Base-by-base conservation (phyloP, 1,140 invertebrate species). In the Brachionus rotundiformis region DNA sequence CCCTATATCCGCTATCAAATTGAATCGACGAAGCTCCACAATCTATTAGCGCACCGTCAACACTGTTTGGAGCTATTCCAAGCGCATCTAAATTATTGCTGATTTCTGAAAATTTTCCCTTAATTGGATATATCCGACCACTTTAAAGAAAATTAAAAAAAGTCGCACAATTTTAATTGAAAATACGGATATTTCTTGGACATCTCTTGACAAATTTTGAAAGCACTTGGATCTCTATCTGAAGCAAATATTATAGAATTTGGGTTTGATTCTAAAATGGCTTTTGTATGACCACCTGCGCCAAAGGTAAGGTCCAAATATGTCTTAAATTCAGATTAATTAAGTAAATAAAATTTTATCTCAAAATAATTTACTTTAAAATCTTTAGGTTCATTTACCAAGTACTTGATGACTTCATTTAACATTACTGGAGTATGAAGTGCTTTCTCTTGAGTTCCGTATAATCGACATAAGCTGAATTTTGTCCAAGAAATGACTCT, bases 21-120 rank as follows among this genome's bases (percentile, higher is more conserved):
- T 98, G 96, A 94, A 97, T 96, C 0, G 94, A 95, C 3, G 95
- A 98, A 86, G 93, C 39, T 23, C 81, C 81, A 36, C 39, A 68
- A 49, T 82, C 81, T 25, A 82, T 39, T 29, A 82, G n/a, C 19
- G 39, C 39, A 16, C 41, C 36, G 39, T 82, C 36, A 33, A 82
- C 39, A 19, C 23, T 59, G 19, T 71, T 71, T n/a, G 13, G 10
- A 65, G 25, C 65, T 27, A 25, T 16, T 7, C 49, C 3, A 59
- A 39, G 31, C 10, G 39, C 3, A 19, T 75, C 39, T 11, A 65
- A 27, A 47, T 47, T 33, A 33, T 65, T 23, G 25, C 13, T 82
- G 10, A 82, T 11, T n/a, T 82, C 41, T 19, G 49, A 41, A 61
- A 82, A 82, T 73, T 54, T 47, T 73, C 47, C 63, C 11, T 71